These are phyloP conservation scores for Thamnaconus septentrionalis DNA, from an alignment of 2,113 vertebrate species.

Conservation along the genomic window DNA sequence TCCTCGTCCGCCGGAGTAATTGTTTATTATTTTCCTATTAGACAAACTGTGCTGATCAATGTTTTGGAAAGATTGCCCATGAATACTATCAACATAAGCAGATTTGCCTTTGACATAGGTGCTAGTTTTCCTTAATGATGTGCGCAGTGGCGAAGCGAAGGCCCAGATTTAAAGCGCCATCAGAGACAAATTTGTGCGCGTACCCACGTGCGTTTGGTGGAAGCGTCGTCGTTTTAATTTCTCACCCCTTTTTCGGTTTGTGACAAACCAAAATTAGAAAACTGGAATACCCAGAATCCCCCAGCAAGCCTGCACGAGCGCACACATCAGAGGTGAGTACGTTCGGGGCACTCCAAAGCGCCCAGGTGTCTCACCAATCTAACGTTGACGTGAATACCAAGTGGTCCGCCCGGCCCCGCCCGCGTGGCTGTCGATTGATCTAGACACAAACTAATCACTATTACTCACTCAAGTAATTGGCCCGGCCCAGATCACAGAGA, in stretches of 20 bases:
- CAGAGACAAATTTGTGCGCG: conserved; percentile 11
- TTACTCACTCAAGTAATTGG: conserved; percentile 99
- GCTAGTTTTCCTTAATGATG: conserved; percentile 91
- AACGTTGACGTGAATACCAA: conserved; percentile 55
- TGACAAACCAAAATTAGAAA: too few relatives aligned
- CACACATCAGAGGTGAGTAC: background rate
- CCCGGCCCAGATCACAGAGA: conserved; percentile 95
- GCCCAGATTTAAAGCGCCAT: conserved; percentile 51
- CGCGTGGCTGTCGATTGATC: conserved; percentile 93
- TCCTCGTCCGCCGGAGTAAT: conserved; percentile 91
- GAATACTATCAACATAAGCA: conserved; percentile 97
- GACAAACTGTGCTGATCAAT: conserved; percentile 98
- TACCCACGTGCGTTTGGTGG: background rate
- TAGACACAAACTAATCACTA: conserved; percentile 98
- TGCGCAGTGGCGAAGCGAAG: conserved; percentile 93
- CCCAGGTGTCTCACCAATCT: conserved; percentile 54
- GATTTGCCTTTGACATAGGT: conserved; percentile 89
- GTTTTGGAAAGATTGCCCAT: conserved; percentile 90
- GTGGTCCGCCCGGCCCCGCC: conserved; percentile 63
- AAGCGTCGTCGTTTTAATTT: too few relatives aligned
- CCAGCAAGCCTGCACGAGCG: background rate
- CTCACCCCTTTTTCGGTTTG: too few relatives aligned
- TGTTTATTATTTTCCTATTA: conserved; percentile 99
- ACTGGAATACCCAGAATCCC: too few relatives aligned
- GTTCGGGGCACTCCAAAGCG: conserved; percentile 23